phyloP scores from a whole-genome alignment of 2,888 invertebrate genomes.

The Phasia obesa region DNA sequence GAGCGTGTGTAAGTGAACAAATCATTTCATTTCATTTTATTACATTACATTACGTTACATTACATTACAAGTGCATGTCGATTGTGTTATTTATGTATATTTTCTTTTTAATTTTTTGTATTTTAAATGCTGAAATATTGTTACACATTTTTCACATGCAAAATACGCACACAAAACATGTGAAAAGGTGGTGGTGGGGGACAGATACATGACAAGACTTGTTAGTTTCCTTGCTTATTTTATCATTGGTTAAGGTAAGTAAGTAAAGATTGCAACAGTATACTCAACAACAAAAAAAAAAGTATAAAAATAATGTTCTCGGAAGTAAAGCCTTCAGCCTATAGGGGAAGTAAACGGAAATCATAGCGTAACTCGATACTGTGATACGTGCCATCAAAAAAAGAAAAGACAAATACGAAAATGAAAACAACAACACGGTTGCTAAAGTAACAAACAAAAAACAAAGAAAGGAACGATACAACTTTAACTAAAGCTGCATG shows the following conservation, averaged over 20 bases:
- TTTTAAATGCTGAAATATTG: conserved; percentile 53
- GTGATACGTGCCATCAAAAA: conserved; percentile 80
- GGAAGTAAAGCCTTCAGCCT: conserved; percentile 68
- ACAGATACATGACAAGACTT: conserved; percentile 56
- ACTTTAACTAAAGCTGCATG: conserved; percentile 56
- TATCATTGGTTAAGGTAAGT: conserved; percentile 54
- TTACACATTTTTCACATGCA: conserved; percentile 72
- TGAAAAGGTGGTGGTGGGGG: conserved; percentile 9
- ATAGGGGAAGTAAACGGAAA: conserved; percentile 76
- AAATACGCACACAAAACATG: conserved; percentile 42
- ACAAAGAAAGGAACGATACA: conserved; percentile 38
- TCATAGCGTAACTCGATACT: conserved; percentile 81
- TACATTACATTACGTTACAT: conserved; percentile 49
- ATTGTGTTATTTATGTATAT: conserved; percentile 28
- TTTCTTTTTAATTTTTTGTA: not conserved
- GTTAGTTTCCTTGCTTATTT: conserved; percentile 35
- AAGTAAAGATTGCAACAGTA: conserved; percentile 54
- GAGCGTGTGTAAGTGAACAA: conserved; percentile 64
- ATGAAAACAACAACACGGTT: conserved; percentile 21
- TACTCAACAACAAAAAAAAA: conserved; percentile 42
- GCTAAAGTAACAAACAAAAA: conserved; percentile 56
- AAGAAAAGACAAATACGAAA: not conserved
- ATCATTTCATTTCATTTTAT: conserved; percentile 60
- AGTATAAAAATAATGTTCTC: conserved; percentile 44
- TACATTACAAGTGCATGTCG: conserved; percentile 67